These are phyloP conservation scores for Microcebus griseorufus DNA, from an alignment of 2,113 vertebrate species.

Conservation along the genomic window DNA sequence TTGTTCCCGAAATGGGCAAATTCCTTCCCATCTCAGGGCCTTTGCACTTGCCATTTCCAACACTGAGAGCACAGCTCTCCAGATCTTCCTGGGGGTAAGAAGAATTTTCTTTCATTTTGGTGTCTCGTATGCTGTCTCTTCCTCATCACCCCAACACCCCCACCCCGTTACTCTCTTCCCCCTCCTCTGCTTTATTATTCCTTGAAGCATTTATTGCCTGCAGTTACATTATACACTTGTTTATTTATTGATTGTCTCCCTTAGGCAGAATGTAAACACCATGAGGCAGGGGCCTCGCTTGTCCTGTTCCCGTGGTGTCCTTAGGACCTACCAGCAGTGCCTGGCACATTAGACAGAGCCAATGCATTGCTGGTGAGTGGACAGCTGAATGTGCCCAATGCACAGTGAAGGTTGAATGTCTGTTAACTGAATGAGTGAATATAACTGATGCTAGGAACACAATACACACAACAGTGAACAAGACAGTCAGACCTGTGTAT, in stretches of 20 bases:
- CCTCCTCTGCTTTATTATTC: neutral
- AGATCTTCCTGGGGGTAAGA: neutral
- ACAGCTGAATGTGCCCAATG: neutral
- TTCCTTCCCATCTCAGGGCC: neutral
- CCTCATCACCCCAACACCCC: fast-evolving
- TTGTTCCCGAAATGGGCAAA: neutral
- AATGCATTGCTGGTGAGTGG: neutral
- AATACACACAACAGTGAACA: neutral
- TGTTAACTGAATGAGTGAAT: neutral
- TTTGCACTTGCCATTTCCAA: neutral
- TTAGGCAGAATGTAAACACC: neutral
- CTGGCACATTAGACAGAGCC: neutral
- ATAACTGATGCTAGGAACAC: neutral
- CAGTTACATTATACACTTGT: neutral
- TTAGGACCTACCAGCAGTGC: neutral
- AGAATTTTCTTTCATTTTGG: neutral
- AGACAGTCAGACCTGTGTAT: neutral
- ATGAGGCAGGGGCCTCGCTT: neutral
- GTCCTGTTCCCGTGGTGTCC: neutral
- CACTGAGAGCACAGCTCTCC: neutral
- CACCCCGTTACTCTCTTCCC: neutral
- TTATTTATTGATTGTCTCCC: neutral
- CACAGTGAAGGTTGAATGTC: neutral
- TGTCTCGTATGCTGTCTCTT: neutral
- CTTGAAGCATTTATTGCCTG: neutral